Conservation (phyloP, 2,888 invertebrate species). For the Phyllotreta cruciferae region DNA sequence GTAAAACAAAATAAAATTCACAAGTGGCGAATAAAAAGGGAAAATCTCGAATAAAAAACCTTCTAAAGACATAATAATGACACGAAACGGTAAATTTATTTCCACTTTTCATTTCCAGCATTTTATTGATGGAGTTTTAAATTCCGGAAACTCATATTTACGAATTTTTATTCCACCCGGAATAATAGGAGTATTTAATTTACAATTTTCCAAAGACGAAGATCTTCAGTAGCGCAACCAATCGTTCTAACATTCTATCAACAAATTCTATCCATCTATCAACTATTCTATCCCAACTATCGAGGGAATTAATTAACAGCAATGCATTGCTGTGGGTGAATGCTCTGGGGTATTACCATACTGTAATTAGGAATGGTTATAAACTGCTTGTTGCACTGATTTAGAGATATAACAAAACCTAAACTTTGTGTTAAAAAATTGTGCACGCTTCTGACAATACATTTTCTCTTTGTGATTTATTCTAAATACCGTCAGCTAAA, state of each 20-base stretch:
- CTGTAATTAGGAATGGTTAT: too few species aligned
- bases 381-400: neutral
- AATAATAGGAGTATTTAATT: constrained; percentile 22
- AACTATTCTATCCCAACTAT: too few species aligned
- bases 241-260: neutral
- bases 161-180: constrained; percentile 18
- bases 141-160: constrained; percentile 25
- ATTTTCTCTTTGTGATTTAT: constrained; percentile 11
- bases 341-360: too few species aligned
- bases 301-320: too few species aligned
- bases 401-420: neutral
- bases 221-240: constrained; percentile 4
- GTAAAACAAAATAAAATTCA: too few species aligned
- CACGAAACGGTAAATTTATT: constrained; percentile 23
- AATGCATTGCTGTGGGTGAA: too few species aligned
- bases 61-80: constrained; percentile 24
- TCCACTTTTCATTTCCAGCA: constrained; percentile 26
- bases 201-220: constrained; percentile 5
- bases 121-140: constrained; percentile 30
- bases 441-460: constrained; percentile 6
- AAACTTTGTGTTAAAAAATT: neutral
- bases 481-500: constrained; percentile 12
- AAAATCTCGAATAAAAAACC: constrained; percentile 14
- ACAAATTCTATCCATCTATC: too few species aligned
- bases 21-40: constrained; percentile 3